phyloP scores from a whole-genome alignment of 2,797 vertebrate genomes.

The Lepidocolaptes lacrymiger region DNA sequence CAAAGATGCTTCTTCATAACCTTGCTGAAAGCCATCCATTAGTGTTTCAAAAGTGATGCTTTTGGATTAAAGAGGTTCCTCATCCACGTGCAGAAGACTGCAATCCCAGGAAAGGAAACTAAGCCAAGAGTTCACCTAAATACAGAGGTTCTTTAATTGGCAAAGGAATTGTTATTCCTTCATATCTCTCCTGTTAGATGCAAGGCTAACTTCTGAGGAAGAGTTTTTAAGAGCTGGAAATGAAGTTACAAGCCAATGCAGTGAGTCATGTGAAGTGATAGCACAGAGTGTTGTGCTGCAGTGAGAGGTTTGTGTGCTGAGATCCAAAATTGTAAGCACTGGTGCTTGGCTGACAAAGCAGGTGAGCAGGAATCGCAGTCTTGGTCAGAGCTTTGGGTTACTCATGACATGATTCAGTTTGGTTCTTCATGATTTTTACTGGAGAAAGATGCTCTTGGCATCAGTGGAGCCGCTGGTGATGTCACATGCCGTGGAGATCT shows the following conservation, averaged over 20 bases:
- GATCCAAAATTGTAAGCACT: background rate
- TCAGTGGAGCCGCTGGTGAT: background rate
- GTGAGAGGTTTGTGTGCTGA: background rate
- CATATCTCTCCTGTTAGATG: background rate
- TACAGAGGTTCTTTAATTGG: background rate
- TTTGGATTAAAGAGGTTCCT: background rate
- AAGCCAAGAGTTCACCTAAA: background rate
- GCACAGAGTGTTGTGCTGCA: background rate
- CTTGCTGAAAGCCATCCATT: background rate
- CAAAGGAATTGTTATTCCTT: background rate
- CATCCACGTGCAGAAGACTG: background rate
- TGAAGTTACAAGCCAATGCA: background rate
- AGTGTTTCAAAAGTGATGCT: background rate
- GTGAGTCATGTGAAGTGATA: background rate
- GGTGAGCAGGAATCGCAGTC: background rate
- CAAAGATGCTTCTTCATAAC: background rate
- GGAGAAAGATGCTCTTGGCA: background rate
- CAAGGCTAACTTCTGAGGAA: background rate
- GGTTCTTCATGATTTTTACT: background rate
- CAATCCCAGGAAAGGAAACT: background rate
- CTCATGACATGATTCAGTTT: background rate
- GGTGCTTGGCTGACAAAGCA: background rate
- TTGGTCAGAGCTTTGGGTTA: accelerated
- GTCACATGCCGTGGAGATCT: background rate
- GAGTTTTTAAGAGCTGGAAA: background rate